phyloP scores from a whole-genome alignment of 1,140 invertebrate species.

The Drosophila virilis region DNA sequence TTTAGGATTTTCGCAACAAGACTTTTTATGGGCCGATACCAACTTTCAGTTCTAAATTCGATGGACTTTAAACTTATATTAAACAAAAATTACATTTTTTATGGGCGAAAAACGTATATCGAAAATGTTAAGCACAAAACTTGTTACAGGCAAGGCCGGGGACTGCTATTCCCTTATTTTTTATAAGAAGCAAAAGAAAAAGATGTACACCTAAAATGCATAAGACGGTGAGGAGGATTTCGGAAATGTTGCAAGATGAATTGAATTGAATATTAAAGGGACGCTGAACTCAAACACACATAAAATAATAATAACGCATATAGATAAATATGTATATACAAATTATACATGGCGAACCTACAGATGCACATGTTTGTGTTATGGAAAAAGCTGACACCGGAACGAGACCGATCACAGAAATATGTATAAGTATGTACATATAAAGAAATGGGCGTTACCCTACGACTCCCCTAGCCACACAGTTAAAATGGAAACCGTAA shows the following conservation, averaged over 20 bases:
- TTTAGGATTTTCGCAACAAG: no score
- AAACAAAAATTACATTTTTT: no score
- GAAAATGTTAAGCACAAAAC: no score
- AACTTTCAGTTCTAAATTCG: no score
- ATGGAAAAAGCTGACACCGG: conserved; percentile 77
- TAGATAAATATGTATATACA: conserved; percentile 6
- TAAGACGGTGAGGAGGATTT: neutral
- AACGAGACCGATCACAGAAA: conserved; percentile 45
- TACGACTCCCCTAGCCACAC: conserved; percentile 63
- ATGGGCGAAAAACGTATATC: no score
- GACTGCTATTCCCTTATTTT: no score
- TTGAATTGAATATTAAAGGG: conserved; percentile 33
- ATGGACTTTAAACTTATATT: no score
- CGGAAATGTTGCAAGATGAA: conserved; percentile 3
- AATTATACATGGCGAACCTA: no score
- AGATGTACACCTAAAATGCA: conserved; percentile 1
- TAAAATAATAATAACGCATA: conserved; percentile 15
- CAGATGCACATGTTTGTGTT: conserved; percentile 54
- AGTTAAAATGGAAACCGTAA: conserved; percentile 73
- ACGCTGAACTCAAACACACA: conserved; percentile 10
- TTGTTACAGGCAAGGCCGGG: no score
- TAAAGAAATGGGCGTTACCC: conserved; percentile 57
- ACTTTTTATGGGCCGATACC: no score
- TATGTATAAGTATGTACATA: conserved; percentile 25
- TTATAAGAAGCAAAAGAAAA: conserved; percentile 5